Percentiles rank a stretch among this genome's conserved stretches.
Conservation (phyloP, 2,113 vertebrate species). For the Actenoides lindsayi region DNA sequence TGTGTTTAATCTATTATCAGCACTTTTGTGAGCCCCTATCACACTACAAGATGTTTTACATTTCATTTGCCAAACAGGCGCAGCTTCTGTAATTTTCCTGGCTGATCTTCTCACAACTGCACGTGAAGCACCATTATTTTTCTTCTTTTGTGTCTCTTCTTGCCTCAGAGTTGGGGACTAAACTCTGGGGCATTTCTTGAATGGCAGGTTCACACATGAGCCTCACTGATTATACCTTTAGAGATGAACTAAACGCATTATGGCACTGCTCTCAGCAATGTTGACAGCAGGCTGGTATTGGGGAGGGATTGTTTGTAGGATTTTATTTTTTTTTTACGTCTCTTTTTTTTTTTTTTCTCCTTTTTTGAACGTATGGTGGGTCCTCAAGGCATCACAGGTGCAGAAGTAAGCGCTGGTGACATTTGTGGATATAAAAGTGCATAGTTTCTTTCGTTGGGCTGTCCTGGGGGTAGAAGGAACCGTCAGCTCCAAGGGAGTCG, state of each 20-base stretch:
- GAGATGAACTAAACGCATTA: not conserved
- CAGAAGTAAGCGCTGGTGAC: slow-evolving; percentile 50
- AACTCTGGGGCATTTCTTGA: slow-evolving; percentile 47
- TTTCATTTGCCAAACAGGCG: not conserved
- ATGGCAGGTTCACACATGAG: slow-evolving; percentile 33
- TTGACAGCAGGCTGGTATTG: slow-evolving; percentile 38
- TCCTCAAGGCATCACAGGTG: slow-evolving; percentile 63
- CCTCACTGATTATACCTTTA: slow-evolving; percentile 32
- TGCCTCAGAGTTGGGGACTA: not conserved
- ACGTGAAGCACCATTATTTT: not conserved
- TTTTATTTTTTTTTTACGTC: not conserved
- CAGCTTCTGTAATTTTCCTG: slow-evolving; percentile 14
- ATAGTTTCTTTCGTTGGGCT: not conserved
- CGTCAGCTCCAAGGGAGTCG: not conserved
- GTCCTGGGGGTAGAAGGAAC: slow-evolving; percentile 37
- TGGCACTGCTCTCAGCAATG: slow-evolving; percentile 14
- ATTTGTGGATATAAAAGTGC: slow-evolving; percentile 58
- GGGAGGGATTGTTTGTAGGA: slow-evolving; percentile 5
- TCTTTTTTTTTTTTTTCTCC: not conserved
- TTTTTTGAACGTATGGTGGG: not conserved
- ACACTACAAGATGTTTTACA: not conserved
- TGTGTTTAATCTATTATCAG: slow-evolving; percentile 3
- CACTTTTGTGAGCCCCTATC: not conserved
- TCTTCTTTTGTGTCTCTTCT: not conserved
- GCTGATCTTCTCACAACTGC: not conserved